These are phyloP conservation scores for Ophion ventricosus DNA, from an alignment of 2,888 invertebrate genomes.

Conservation along the genomic window DNA sequence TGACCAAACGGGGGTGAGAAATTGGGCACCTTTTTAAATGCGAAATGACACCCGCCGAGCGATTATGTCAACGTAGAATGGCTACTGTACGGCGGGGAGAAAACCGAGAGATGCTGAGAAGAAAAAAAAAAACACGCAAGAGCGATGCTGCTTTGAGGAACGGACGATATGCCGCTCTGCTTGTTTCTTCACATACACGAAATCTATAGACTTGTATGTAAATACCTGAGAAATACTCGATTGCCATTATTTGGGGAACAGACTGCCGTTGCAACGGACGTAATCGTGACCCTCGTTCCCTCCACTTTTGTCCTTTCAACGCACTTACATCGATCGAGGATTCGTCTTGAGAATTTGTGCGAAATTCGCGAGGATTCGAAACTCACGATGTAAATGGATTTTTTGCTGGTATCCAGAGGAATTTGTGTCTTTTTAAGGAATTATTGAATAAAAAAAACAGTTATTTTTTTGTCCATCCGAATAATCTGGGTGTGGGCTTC, in stretches of 20 bases:
- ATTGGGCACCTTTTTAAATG: slow-evolving; percentile 79
- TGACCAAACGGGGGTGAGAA: slow-evolving; percentile 81
- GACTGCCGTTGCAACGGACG: no score
- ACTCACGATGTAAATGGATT: no score
- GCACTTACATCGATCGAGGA: no score
- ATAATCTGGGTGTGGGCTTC: no score
- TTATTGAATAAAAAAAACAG: no score
- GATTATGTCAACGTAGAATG: slow-evolving; percentile 72
- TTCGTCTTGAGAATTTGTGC: no score
- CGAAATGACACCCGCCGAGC: slow-evolving; percentile 77
- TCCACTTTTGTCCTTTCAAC: background rate
- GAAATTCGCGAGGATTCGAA: no score
- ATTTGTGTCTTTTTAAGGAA: no score
- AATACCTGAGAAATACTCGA: no score
- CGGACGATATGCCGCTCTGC: slow-evolving; percentile 48
- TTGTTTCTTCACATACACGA: slow-evolving; percentile 28
- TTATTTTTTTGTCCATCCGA: no score
- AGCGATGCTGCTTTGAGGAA: slow-evolving; percentile 65
- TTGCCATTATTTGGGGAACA: background rate
- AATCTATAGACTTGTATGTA: background rate
- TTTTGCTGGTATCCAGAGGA: no score
- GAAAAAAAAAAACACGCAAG: slow-evolving; percentile 30
- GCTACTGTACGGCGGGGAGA: slow-evolving; percentile 45
- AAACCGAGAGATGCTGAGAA: slow-evolving; percentile 14
- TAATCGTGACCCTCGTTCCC: background rate